Base-by-base conservation (phyloP, 2,797 vertebrate genomes). In the Lutjanus argentimaculatus region DNA sequence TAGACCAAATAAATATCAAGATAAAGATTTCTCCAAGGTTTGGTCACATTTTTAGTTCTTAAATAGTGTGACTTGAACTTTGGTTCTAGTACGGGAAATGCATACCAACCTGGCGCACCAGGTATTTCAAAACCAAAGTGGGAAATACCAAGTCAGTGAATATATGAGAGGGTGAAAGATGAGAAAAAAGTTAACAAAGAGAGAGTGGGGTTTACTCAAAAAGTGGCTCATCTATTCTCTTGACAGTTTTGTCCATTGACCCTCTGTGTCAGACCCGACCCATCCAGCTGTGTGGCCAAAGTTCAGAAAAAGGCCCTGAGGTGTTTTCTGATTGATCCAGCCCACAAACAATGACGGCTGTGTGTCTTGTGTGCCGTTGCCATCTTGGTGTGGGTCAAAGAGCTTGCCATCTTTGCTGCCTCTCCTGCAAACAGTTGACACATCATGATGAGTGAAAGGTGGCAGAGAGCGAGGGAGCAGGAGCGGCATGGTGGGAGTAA, bases 371-470 rank as follows among this genome's bases (percentile, higher is more conserved):
- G 77, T 79, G 43, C 73, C 67, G 14, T 63, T 67, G 78, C 83
- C 84, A 74, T 85, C 80, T 85, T 17, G 67, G 79, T 51, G 63
- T 67, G 68, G 94, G 94, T 95, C 94, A 95, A 92, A 95, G 90
- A 90, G 86, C 73, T 46, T 21, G 75, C 71, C 81, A 67, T 84
- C 88, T 85, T 85, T 88, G 90, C 85, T 88, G 86, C 84, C 88
- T 83, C 86, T 91, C 92, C 72, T 59, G 87, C 93, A 95, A 95
- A 95, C 94, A 92, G 92, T 95, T 94, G 94, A 95, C 94, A 89
- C 88, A 91, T 90, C 72, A 48, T 89, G 91, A 92, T 90, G 92
- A 93, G 93, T 91, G 89, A 94, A 93, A 93, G 91, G 91, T 91
- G 91, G 77, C 69, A 42, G 82, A 80, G 82, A 77, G 66, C 2